Conservation (phyloP, 2,888 invertebrate species). For the Nomada fucata region DNA sequence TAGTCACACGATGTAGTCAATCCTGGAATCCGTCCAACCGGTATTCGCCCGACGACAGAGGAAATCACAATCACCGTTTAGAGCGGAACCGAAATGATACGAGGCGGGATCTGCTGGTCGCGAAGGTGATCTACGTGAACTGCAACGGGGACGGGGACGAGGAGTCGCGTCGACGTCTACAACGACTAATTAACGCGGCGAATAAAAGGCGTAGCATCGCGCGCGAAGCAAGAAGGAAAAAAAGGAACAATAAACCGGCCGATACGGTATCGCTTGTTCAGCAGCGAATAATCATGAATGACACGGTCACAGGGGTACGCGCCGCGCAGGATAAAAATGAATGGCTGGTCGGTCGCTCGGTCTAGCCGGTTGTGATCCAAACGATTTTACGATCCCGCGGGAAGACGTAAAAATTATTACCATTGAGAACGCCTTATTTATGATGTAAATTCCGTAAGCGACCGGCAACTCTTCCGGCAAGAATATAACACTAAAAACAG, state of each 20-base stretch:
- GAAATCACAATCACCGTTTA: neutral
- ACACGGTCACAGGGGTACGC: neutral
- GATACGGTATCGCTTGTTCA: slow-evolving; percentile 17
- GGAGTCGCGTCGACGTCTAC: neutral
- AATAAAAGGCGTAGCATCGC: neutral
- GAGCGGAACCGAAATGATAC: neutral
- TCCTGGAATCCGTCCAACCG: slow-evolving; percentile 10
- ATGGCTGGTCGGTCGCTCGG: neutral
- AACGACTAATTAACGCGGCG: neutral
- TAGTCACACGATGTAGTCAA: neutral
- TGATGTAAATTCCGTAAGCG: slow-evolving; percentile 37
- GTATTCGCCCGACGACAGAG: neutral
- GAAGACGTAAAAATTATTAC: slow-evolving; percentile 40
- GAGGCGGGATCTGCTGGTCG: neutral
- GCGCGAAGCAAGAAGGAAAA: neutral
- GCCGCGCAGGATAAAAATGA: neutral
- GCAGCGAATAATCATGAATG: slow-evolving; percentile 24
- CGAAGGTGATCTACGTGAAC: neutral
- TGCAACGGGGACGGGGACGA: neutral
- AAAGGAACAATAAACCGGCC: neutral
- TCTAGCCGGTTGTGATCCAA: slow-evolving; percentile 3
- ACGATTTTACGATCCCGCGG: slow-evolving; percentile 37
- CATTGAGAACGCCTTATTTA: slow-evolving; percentile 47
- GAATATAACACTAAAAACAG: slow-evolving; percentile 40
- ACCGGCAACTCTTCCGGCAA: slow-evolving; percentile 13